Evolutionary conservation across 2,113 vertebrate species (phyloP).

Genomic region (Andinoacara biseriatus): DNA sequence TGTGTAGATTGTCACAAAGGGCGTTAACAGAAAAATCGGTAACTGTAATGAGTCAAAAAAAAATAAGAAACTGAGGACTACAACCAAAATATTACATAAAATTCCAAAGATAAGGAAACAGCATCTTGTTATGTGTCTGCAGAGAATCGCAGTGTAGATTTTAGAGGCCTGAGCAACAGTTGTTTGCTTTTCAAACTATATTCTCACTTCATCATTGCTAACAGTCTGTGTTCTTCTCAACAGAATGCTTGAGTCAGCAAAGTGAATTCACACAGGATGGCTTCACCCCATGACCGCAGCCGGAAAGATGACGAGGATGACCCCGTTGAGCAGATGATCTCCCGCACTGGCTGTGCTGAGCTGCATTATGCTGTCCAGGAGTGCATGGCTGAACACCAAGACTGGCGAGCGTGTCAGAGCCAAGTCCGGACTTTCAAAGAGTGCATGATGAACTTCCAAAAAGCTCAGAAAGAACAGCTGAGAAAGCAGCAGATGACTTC

Average conservation of each 20-base stretch:
- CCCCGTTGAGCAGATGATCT: slow-evolving; percentile 87
- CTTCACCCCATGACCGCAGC: slow-evolving; percentile 82
- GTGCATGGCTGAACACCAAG: slow-evolving; percentile 91
- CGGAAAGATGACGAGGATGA: slow-evolving; percentile 81
- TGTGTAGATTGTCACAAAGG: background rate
- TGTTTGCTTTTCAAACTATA: background rate
- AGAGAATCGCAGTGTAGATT: background rate
- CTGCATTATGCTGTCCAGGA: slow-evolving; percentile 89
- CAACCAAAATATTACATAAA: background rate
- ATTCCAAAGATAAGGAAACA: background rate
- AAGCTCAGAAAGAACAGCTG: slow-evolving; percentile 68
- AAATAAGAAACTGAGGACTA: background rate
- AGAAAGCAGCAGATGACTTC: slow-evolving; percentile 37
- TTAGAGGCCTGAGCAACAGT: background rate
- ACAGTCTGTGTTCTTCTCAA: background rate
- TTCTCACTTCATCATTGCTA: background rate
- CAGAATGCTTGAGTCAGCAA: background rate
- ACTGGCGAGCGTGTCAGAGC: slow-evolving; percentile 89
- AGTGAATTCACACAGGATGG: slow-evolving; percentile 71
- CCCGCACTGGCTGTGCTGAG: slow-evolving; percentile 84
- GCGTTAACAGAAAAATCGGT: background rate
- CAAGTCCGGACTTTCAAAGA: slow-evolving; percentile 86
- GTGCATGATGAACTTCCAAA: slow-evolving; percentile 87
- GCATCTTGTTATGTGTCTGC: background rate
- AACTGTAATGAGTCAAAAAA: background rate